Base-by-base conservation (phyloP, 2,888 invertebrate species). In the Zaprionus bogoriensis region DNA sequence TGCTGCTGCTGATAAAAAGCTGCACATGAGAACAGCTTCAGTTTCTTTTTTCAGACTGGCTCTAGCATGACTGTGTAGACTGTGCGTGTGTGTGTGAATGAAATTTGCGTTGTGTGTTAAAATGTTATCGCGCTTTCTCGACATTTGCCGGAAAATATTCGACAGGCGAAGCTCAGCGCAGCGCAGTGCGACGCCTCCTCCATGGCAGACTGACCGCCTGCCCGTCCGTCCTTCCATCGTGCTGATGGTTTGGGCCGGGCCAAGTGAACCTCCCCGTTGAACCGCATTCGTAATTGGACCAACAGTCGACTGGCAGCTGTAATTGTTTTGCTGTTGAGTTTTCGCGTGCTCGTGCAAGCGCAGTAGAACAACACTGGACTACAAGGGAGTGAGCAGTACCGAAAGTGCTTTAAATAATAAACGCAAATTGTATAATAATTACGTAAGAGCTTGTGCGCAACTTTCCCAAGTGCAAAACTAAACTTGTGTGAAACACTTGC, bases 51-150 rank as follows among this genome's bases (percentile, higher is more conserved):
- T n/a, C n/a, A n/a, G n/a, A n/a, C 59, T 27, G 47, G 23, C 65
- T 53, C 61, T 55, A 52, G 47, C 62, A 41, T 50, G 65, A 6
- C 14, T 57, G 39, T 23, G 30, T 47, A 38, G n/a, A n/a, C n/a
- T n/a, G 38, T 28, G 28, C 14, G 30, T 14, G 7, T 36, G 36
- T 53, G 62, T 68, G 54, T 47, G 61, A 64, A 53, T 47, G 57
- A 78, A 79, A 76, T 83, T 82, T 67, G 83, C 64, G 66, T 61
- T 79, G 67, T 80, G 83, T 85, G 83, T 80, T 76, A 86, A 80
- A 82, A 78, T 87, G 78, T 74, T 87, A 82, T 82, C 87, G 82
- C 75, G 69, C 64, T 83, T 79, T 70, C 73, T 75, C 73, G 60
- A 62, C 69, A 68, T 67, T 75, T 69, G 75, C 75, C 68, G 67